phyloP scores from a whole-genome alignment of 2,888 invertebrate species.

The Troides aeacus region DNA sequence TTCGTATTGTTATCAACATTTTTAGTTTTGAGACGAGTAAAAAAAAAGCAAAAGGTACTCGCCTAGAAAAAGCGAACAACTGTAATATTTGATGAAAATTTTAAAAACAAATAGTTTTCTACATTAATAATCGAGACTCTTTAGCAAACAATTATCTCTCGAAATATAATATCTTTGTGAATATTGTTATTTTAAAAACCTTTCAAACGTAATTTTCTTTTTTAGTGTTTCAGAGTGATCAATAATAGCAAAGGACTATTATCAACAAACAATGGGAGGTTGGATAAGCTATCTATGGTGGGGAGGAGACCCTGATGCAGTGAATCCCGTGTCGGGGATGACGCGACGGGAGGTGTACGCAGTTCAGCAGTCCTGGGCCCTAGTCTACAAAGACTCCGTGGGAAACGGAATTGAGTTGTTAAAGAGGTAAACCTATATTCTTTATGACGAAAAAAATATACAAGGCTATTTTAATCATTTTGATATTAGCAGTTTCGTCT shows the following conservation, averaged over 20 bases:
- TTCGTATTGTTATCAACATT: conserved; percentile 52
- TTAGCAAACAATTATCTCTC: too few relatives aligned
- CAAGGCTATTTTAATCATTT: not conserved
- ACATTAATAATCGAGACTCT: too few relatives aligned
- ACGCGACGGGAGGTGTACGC: conserved; percentile 57
- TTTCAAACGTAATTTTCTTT: not conserved
- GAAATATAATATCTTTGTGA: too few relatives aligned
- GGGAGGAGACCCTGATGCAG: conserved; percentile 63
- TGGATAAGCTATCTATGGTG: conserved; percentile 71
- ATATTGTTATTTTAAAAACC: too few relatives aligned
- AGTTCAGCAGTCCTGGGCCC: conserved; percentile 64
- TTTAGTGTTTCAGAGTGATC: conserved; percentile 39
- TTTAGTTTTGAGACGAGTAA: conserved; percentile 53
- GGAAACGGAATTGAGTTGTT: conserved; percentile 64
- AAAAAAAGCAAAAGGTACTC: conserved; percentile 47
- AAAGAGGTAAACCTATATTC: conserved; percentile 49
- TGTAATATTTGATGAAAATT: not conserved
- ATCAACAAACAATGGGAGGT: conserved; percentile 57
- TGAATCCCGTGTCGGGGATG: conserved; percentile 57
- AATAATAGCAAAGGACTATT: conserved; percentile 7
- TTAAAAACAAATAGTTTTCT: too few relatives aligned
- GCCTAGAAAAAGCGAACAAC: not conserved
- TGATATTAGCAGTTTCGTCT: not conserved
- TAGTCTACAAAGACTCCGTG: conserved; percentile 52
- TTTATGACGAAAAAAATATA: not conserved